Conservation (phyloP, 2,888 invertebrate species). For the Galeopsomyia nigrocyanea region DNA sequence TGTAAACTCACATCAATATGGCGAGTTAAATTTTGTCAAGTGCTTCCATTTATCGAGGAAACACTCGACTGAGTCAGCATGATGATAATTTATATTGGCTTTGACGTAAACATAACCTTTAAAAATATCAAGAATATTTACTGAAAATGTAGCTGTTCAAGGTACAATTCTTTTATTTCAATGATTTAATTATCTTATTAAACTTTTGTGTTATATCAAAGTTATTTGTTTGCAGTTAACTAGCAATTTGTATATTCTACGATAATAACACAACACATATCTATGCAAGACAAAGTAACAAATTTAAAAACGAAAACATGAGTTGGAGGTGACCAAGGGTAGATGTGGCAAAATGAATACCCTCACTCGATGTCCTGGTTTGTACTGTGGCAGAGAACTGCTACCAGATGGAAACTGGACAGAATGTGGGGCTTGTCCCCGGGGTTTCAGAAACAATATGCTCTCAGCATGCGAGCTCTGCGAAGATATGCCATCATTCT, state of each 20-base stretch:
- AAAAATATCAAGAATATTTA: not conserved
- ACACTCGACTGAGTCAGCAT: no score
- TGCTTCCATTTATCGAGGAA: no score
- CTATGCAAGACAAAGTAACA: no score
- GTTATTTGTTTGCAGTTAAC: no score
- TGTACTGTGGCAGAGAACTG: constrained; percentile 84
- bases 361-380: constrained; percentile 77
- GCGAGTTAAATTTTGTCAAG: no score
- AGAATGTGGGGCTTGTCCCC: constrained; percentile 88
- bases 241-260: no score
- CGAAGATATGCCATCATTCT: constrained; percentile 80
- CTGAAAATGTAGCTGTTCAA: not conserved
- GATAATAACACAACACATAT: no score
- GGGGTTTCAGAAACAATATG: constrained; percentile 83
- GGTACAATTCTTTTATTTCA: not conserved
- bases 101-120: constrained; percentile 25
- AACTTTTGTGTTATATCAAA: no score
- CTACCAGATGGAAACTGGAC: constrained; percentile 79
- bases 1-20: no score
- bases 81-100: no score
- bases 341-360: constrained; percentile 34
- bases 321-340: constrained; percentile 33
- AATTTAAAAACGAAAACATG: constrained; percentile 22
- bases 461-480: constrained; percentile 85
- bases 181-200: not conserved